Evolutionary conservation across 1,140 invertebrate species (phyloP).

Genomic region (Euschistus heros): DNA sequence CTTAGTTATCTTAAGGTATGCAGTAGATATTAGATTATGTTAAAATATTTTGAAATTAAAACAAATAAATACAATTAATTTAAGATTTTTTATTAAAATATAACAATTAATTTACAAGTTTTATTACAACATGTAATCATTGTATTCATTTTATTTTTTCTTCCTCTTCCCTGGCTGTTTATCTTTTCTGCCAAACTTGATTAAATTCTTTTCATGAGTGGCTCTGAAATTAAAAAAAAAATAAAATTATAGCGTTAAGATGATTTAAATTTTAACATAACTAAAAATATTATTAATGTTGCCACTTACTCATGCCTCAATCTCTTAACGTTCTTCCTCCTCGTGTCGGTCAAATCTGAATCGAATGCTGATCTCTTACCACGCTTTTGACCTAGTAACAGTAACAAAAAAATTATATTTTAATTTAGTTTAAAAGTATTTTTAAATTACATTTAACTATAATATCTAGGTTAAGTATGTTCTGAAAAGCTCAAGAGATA

Average conservation of each 20-base stretch:
- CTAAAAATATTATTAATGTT: not conserved
- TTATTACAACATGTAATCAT: no score
- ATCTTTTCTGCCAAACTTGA: slow-evolving; percentile 10
- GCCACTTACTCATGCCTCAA: slow-evolving; percentile 51
- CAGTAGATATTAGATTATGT: no score
- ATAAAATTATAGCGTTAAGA: not conserved
- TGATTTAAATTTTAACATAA: not conserved
- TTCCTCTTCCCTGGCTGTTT: not conserved
- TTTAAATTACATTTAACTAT: no score
- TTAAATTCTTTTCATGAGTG: slow-evolving; percentile 7
- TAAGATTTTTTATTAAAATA: no score
- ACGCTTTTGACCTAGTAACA: slow-evolving; percentile 33
- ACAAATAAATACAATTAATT: no score
- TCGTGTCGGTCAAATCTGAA: slow-evolving; percentile 59
- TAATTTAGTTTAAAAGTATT: no score
- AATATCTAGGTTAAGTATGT: no score
- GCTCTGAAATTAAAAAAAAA: slow-evolving; percentile 5
- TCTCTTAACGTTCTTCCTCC: slow-evolving; percentile 52
- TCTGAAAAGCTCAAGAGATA: no score
- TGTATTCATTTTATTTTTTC: not conserved
- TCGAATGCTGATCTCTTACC: slow-evolving; percentile 46
- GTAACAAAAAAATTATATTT: slow-evolving; percentile 18
- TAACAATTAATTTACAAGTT: no score
- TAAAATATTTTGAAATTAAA: no score
- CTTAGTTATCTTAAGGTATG: no score